Evolutionary conservation across 2,113 vertebrate genomes (phyloP).

Genomic region (Sciurus niger): DNA sequence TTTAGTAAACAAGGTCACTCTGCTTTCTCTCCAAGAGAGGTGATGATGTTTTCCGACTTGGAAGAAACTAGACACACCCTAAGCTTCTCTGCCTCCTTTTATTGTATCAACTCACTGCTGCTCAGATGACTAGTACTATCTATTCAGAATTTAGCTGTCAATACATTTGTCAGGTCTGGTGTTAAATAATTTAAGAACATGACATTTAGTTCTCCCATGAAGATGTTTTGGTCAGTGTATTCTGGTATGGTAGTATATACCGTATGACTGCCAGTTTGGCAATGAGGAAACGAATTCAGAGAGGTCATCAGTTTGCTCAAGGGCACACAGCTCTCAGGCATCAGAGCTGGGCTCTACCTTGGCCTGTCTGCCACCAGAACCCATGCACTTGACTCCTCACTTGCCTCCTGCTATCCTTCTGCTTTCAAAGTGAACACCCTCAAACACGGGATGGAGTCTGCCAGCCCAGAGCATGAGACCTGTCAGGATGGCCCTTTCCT

Average conservation of each 20-base stretch:
- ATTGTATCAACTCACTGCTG: neutral
- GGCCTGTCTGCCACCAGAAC: neutral
- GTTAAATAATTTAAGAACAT: constrained; percentile 35
- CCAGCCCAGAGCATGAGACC: neutral
- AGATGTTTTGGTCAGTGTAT: neutral
- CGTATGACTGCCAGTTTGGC: neutral
- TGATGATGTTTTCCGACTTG: neutral
- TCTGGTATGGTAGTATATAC: neutral
- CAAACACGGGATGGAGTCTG: neutral
- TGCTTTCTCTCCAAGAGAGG: neutral
- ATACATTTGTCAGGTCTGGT: neutral
- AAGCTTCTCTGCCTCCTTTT: neutral
- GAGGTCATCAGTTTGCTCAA: neutral
- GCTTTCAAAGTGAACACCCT: neutral
- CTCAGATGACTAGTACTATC: neutral
- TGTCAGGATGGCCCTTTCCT: neutral
- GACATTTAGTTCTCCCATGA: neutral
- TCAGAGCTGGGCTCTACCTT: neutral
- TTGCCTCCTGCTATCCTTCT: neutral
- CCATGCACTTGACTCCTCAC: neutral
- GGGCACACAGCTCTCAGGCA: neutral
- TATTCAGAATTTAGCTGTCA: neutral
- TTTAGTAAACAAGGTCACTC: neutral
- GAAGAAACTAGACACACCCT: neutral
- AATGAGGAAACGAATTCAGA: neutral